Conservation (phyloP, 53 echinoderm and acorn worm species). For the Apostichopus leukothele region DNA sequence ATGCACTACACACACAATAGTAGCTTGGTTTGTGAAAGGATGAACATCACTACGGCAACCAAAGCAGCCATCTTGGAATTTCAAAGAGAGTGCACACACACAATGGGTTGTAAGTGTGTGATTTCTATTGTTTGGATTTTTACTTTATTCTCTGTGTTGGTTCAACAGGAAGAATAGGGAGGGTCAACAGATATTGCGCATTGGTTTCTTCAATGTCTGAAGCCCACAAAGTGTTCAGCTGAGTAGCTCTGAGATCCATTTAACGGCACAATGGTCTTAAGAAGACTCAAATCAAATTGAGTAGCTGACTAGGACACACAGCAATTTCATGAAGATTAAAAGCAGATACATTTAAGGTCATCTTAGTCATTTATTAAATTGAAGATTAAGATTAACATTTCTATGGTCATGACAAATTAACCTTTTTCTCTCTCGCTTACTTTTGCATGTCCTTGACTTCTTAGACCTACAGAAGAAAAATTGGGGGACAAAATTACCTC, state of each 20-base stretch:
- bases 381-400: neutral
- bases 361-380: neutral
- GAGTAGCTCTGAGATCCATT: neutral
- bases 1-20: neutral
- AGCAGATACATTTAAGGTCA: neutral
- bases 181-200: constrained; percentile 26
- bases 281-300: neutral
- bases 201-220: neutral
- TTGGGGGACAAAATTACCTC: neutral
- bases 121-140: neutral
- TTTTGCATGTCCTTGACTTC: neutral
- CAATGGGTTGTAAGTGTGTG: constrained; percentile 10
- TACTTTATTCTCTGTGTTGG: constrained; percentile 29
- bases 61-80: constrained; percentile 37
- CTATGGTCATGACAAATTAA: neutral
- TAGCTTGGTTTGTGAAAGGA: neutral
- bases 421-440: neutral
- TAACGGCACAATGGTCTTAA: neutral
- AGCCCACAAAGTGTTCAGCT: constrained; percentile 18
- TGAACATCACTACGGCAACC: constrained; percentile 21
- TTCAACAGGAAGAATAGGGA: constrained; percentile 37
- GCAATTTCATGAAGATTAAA: constrained; percentile 1
- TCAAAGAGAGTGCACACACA: neutral
- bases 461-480: neutral
- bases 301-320: constrained; percentile 38